Conservation (phyloP, 2,113 vertebrate species). For the Ptychochromis oligacanthus region DNA sequence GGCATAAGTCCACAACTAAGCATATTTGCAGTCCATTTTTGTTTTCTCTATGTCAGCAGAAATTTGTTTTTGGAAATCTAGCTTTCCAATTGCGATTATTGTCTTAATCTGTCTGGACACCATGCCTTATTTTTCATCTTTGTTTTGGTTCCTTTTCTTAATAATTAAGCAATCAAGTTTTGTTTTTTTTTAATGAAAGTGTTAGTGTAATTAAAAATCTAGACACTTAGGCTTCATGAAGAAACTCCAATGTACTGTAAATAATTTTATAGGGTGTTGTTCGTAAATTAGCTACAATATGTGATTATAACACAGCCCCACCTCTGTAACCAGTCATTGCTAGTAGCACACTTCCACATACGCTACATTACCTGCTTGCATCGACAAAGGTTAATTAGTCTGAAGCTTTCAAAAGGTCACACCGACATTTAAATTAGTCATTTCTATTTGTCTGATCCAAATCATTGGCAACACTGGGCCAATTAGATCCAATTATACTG, state of each 20-base stretch:
- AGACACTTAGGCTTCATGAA: not conserved
- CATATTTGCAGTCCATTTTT: not conserved
- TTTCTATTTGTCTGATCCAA: slow-evolving; percentile 77
- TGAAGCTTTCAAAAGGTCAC: slow-evolving; percentile 74
- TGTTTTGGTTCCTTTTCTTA: not conserved
- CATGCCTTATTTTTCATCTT: not conserved
- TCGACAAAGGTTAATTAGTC: slow-evolving; percentile 77
- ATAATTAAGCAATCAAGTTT: not conserved
- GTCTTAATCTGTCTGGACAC: not conserved
- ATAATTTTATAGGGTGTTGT: not conserved
- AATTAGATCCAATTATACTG: slow-evolving; percentile 81
- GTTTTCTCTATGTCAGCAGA: not conserved
- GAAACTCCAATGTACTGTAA: not conserved
- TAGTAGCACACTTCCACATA: slow-evolving; percentile 57
- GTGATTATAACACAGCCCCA: slow-evolving; percentile 41
- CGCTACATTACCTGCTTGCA: slow-evolving; percentile 56
- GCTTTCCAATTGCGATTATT: not conserved
- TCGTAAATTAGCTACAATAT: slow-evolving; percentile 3
- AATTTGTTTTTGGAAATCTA: not conserved
- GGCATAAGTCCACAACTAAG: not conserved
- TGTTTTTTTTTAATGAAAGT: not conserved
- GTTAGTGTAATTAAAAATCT: not conserved
- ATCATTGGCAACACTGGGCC: slow-evolving; percentile 73
- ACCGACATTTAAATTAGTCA: slow-evolving; percentile 71
- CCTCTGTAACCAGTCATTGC: slow-evolving; percentile 32